These are phyloP conservation scores for Chelonus formosanus DNA, from an alignment of 2,888 invertebrate genomes.

Conservation along the genomic window DNA sequence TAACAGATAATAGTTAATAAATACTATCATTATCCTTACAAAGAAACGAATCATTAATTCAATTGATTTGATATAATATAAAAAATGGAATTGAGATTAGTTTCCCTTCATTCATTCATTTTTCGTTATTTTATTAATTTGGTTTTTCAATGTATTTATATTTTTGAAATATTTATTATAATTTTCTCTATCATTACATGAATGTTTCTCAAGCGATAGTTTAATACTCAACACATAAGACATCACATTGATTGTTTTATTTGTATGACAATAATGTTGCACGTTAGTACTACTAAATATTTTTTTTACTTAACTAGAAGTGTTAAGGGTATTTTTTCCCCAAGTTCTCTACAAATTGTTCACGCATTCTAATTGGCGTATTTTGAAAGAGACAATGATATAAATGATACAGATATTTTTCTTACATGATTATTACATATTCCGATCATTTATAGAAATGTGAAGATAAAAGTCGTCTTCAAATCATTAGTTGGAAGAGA, in stretches of 20 bases:
- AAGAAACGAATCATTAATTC: too few species aligned
- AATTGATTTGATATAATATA: too few species aligned
- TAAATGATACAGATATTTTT: too few species aligned
- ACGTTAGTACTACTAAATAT: not conserved
- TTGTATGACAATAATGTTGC: conserved; percentile 1
- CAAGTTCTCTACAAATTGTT: conserved; percentile 29
- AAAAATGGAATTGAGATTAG: too few species aligned
- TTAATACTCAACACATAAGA: conserved; percentile 54
- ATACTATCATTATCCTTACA: too few species aligned
- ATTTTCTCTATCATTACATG: conserved; percentile 20
- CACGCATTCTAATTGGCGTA: conserved; percentile 2
- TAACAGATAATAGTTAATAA: too few species aligned
- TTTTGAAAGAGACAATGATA: not conserved
- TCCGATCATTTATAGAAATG: too few species aligned
- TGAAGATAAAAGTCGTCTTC: too few species aligned
- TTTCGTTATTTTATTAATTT: too few species aligned
- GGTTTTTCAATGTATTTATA: conserved; percentile 28
- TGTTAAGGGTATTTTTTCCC: conserved; percentile 44
- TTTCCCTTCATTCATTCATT: too few species aligned
- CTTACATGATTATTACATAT: too few species aligned
- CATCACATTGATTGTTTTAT: conserved; percentile 45
- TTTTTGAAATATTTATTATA: conserved; percentile 10
- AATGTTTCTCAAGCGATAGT: conserved; percentile 41
- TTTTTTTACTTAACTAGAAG: conserved; percentile 35
- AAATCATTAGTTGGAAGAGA: too few species aligned